Conservation (phyloP, 2,113 vertebrate genomes). For the Platichthys flesus region DNA sequence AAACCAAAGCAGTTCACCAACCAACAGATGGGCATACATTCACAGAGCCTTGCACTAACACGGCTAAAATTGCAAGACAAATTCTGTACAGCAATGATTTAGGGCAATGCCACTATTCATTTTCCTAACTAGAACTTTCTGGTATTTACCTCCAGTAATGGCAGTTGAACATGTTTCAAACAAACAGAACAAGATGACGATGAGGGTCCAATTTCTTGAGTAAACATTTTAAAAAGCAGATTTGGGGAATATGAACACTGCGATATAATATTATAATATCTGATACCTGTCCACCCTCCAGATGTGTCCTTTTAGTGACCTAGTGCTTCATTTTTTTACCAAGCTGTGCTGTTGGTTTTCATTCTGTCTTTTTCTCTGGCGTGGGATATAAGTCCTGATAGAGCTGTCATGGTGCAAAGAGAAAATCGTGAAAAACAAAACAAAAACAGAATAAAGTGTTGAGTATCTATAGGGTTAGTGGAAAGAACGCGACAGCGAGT, state of each 20-base stretch:
- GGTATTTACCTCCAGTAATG: no score
- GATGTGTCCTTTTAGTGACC: constrained; percentile 9
- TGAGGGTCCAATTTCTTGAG: no score
- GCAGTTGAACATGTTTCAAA: no score
- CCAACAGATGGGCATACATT: not conserved
- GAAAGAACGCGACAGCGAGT: constrained; percentile 21
- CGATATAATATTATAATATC: constrained; percentile 7
- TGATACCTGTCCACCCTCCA: not conserved
- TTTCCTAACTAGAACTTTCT: no score
- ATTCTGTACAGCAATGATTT: no score
- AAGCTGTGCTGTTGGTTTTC: not conserved
- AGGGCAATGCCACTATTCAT: no score
- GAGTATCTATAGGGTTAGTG: constrained; percentile 54
- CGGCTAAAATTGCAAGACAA: no score
- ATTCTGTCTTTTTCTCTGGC: no score
- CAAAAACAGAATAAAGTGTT: constrained; percentile 42
- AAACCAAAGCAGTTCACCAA: no score
- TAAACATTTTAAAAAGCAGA: no score
- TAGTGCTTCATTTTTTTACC: constrained; percentile 10
- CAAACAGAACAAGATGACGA: no score
- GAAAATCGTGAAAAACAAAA: not conserved
- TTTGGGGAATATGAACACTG: no score
- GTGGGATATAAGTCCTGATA: not conserved
- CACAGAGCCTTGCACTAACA: not conserved
- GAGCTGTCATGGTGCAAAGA: not conserved